Evolutionary conservation across 1,140 invertebrate species (phyloP), one percentile per base, ranked within the genome.

Genomic region (Zaprionus taronus): DNA sequence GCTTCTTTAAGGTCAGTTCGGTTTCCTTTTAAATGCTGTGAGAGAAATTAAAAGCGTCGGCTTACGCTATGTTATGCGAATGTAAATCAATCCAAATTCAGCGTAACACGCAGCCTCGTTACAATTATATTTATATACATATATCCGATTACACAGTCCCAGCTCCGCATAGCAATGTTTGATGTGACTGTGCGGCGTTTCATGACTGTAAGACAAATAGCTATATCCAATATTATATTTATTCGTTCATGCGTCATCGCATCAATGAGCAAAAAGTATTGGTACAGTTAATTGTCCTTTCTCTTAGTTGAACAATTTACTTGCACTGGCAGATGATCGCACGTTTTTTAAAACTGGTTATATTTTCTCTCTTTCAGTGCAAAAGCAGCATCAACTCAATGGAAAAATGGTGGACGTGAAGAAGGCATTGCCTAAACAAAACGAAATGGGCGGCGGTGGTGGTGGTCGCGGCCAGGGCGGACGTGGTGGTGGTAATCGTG

Each of bases 351-450:
- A 17, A 47, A 47, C n/a, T 2, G 11, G 2, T 44, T 14, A 65
- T 66, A 11, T 47, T 24, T 62, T 75, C 58, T 5, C 20, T 63
- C 57, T 92, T 91, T 11, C 91, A 95, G 95, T 97, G 65, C 95
- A 96, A 92, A 95, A 95, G 68, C 95, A 95, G 75, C 96, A 97
- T 84, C 95, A 95, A 77, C 95, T 97, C 6, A 95, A 96, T 67
- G 96, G 96, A 12, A 96, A 96, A 82, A 94, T 95, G 64, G 94
- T 97, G 4, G 96, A 97, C 84, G 96, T 97, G 0, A 97, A 97
- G 90, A 97, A 97, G 92, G 96, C 96, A 4, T 76, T 96, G 38
- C 95, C 95, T 22, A 96, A 96, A 91, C 94, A 95, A 12, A 95
- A 96, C 81, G 96, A 96, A 94, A 94, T 94, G 31, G 94, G 90